Percentiles rank a stretch among this genome's conserved stretches.
phyloP scores from a whole-genome alignment of 2,888 invertebrate genomes.

The Monochamus alternatus region DNA sequence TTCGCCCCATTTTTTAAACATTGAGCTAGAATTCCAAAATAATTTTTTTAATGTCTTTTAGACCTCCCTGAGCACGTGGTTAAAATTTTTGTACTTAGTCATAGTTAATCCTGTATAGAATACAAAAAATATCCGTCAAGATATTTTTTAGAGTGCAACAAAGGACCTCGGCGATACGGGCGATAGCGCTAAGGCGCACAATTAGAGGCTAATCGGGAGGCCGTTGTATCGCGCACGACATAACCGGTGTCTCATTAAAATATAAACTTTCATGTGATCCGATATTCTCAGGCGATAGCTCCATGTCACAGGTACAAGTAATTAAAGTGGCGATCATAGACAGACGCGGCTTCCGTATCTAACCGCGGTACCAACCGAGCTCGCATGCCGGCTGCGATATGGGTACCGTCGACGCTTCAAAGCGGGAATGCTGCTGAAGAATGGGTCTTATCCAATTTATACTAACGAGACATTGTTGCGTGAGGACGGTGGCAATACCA shows the following conservation, averaged over 20 bases:
- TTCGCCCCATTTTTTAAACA: no score
- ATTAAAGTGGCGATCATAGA: conserved; percentile 56
- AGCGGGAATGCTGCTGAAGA: not conserved
- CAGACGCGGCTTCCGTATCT: conserved; percentile 51
- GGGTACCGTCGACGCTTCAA: conserved; percentile 1
- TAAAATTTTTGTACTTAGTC: no score
- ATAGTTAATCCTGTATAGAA: no score
- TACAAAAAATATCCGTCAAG: no score
- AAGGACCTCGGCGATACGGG: no score
- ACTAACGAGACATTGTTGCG: no score
- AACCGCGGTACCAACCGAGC: not conserved
- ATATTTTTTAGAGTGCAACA: no score
- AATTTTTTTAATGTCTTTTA: no score
- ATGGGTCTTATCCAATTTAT: no score
- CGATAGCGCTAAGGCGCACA: conserved; percentile 2
- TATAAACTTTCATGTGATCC: conserved; percentile 61
- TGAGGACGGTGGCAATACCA: no score
- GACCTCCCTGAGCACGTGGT: no score
- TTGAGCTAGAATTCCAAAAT: no score
- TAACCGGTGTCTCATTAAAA: conserved; percentile 59
- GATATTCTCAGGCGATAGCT: conserved; percentile 61
- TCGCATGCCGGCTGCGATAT: conserved; percentile 49
- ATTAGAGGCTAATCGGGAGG: conserved; percentile 41
- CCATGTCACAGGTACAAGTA: conserved; percentile 59
- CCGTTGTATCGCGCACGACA: conserved; percentile 16